These are phyloP conservation scores for Heteronetta atricapilla DNA, from an alignment of 2,113 vertebrate species.

Conservation along the genomic window DNA sequence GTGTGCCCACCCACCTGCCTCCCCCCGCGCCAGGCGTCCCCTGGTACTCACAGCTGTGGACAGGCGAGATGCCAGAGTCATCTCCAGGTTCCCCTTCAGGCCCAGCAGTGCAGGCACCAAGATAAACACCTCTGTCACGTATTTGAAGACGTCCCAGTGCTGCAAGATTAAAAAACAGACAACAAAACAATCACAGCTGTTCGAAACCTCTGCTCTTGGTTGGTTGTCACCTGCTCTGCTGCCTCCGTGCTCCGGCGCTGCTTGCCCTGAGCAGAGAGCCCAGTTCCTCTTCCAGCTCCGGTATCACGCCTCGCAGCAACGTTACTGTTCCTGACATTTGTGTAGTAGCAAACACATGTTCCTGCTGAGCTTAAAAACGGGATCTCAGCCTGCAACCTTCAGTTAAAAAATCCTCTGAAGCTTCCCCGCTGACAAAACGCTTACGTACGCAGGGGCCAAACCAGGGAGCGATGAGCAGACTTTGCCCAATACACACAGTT, in stretches of 20 bases:
- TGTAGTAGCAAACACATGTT: neutral
- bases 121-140: conserved; percentile 97
- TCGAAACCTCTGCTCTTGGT: neutral
- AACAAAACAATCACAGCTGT: accelerated
- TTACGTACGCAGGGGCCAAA: neutral
- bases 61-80: conserved; percentile 95
- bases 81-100: conserved; percentile 97
- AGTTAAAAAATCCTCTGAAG: neutral
- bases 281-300: neutral
- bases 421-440: neutral
- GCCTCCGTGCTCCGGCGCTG: neutral
- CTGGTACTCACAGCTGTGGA: conserved; percentile 92
- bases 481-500: neutral
- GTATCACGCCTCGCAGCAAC: accelerated
- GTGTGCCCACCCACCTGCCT: neutral
- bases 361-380: neutral
- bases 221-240: accelerated
- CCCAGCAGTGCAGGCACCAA: conserved; percentile 94
- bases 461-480: neutral
- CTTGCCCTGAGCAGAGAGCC: neutral
- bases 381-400: neutral
- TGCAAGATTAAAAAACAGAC: conserved; percentile 39
- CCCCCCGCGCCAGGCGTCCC: accelerated
- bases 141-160: conserved; percentile 97
- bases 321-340: neutral